These are phyloP conservation scores for Synanthedon myopaeformis DNA, from an alignment of 2,888 invertebrate species.

Conservation along the genomic window DNA sequence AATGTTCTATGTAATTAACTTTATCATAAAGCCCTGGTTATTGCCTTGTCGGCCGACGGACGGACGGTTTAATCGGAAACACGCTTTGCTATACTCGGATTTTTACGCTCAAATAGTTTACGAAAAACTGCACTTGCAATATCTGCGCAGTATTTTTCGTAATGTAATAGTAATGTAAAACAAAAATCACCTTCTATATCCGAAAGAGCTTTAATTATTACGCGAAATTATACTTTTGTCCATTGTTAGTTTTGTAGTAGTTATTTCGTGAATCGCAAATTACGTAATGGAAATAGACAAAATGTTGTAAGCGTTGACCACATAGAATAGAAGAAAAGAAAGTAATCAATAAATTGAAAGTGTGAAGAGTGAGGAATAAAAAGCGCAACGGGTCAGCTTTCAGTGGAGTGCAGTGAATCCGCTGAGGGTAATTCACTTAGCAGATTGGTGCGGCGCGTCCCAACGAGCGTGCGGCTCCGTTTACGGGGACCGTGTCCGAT, in stretches of 20 bases:
- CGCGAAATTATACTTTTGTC: too few relatives aligned
- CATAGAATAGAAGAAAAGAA: too few relatives aligned
- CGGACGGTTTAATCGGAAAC: constrained; percentile 45
- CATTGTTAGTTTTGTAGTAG: too few relatives aligned
- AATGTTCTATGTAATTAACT: constrained; percentile 66
- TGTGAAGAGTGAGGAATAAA: not conserved
- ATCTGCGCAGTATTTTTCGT: too few relatives aligned
- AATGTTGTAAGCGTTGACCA: too few relatives aligned
- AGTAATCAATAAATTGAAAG: not conserved
- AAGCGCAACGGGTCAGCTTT: not conserved
- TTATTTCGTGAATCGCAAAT: too few relatives aligned
- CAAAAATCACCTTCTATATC: too few relatives aligned
- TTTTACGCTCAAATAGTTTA: constrained; percentile 14
- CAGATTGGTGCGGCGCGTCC: constrained; percentile 17
- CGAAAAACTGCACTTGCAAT: not conserved
- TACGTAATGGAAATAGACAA: too few relatives aligned
- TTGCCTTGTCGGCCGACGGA: constrained; percentile 44
- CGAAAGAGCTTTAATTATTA: too few relatives aligned
- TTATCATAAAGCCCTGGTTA: constrained; percentile 61
- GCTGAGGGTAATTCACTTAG: constrained; percentile 22
- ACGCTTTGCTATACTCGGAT: constrained; percentile 29
- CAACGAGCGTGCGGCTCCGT: constrained; percentile 14
- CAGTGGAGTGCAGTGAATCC: not conserved
- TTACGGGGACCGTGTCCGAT: constrained; percentile 15
- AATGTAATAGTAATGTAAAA: too few relatives aligned